Evolutionary conservation across 2,797 vertebrate genomes (phyloP).

Genomic region (Moxostoma hubbsi): DNA sequence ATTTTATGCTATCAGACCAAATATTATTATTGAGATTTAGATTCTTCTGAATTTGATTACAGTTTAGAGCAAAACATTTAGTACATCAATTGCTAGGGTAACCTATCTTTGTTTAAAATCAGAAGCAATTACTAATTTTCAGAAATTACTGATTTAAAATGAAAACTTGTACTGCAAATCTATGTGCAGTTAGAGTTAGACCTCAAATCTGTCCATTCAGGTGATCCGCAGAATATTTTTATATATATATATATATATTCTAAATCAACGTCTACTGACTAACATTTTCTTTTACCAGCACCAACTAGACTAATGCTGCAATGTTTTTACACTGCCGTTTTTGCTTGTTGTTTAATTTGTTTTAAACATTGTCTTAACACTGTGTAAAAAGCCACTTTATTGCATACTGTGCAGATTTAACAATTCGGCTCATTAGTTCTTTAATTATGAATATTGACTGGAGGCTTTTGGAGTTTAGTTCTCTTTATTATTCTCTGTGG

Average conservation of each 20-base stretch:
- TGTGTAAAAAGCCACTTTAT: constrained; percentile 4
- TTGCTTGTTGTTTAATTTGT: not conserved
- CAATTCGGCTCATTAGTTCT: not conserved
- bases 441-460: not conserved
- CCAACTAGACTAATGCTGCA: not conserved
- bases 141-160: too few relatives aligned
- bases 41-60: not conserved
- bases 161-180: not conserved
- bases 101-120: not conserved
- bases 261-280: not conserved
- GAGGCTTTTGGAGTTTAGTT: not conserved
- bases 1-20: constrained; percentile 18
- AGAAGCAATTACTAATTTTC: too few relatives aligned
- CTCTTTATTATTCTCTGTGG: not conserved
- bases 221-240: not conserved
- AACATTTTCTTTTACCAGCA: not conserved
- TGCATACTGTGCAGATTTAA: not conserved
- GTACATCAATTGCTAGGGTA: too few relatives aligned
- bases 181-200: not conserved
- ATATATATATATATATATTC: not conserved
- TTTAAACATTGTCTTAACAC: constrained; percentile 15
- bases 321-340: not conserved
- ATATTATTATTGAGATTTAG: not conserved
- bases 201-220: not conserved
- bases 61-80: too few relatives aligned